A percentile compares a stretch with the other conserved stretches of the same genome.
phyloP scores from a whole-genome alignment of 2,888 invertebrate genomes.

The Drosophila atripex region DNA sequence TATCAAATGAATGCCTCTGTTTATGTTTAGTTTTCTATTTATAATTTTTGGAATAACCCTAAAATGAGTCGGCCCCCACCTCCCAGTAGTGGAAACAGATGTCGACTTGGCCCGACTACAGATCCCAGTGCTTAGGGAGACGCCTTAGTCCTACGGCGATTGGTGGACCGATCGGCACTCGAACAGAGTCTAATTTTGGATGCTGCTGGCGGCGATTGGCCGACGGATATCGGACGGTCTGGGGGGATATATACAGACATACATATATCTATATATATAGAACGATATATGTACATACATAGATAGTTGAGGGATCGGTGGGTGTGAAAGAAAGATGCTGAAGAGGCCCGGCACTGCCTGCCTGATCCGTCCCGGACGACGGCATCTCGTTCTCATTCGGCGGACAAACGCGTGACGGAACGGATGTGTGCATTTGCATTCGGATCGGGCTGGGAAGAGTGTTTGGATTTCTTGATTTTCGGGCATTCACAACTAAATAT shows the following conservation, averaged over 20 bases:
- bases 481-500: not conserved
- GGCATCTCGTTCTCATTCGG: constrained; percentile 70
- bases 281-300: too few species aligned
- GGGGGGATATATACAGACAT: not conserved
- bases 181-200: constrained; percentile 39
- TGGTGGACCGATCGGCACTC: constrained; percentile 16
- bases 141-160: constrained; percentile 9
- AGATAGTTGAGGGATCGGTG: not conserved
- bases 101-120: not conserved
- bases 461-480: constrained; percentile 3
- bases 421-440: constrained; percentile 59
- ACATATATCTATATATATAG: not conserved
- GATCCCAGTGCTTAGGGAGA: constrained; percentile 4
- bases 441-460: constrained; percentile 4
- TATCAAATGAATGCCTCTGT: too few species aligned
- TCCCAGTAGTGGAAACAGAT: constrained; percentile 17
- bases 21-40: too few species aligned
- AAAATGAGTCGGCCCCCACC: too few species aligned
- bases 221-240: not conserved
- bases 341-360: not conserved
- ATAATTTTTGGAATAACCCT: not conserved
- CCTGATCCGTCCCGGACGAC: not conserved
- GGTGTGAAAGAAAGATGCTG: constrained; percentile 38
- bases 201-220: constrained; percentile 37
- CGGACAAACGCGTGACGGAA: constrained; percentile 65